Evolutionary conservation across 1,140 invertebrate genomes (phyloP).

Genomic region (Leptonema lineaticorne): DNA sequence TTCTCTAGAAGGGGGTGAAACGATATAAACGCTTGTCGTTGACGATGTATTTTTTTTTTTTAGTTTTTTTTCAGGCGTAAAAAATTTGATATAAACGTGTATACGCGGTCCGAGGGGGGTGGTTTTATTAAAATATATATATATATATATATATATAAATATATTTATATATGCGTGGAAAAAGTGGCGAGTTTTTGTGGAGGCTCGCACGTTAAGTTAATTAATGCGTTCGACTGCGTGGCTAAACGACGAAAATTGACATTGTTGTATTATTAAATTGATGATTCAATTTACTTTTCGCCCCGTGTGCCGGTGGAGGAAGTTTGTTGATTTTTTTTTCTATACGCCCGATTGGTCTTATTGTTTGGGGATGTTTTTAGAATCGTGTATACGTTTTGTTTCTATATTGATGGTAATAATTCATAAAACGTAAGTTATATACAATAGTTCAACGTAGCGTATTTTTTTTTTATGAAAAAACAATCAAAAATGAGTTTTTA

Average conservation of each 20-base stretch:
- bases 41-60: not conserved
- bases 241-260: not conserved
- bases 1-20: not conserved
- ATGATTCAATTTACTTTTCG: too few relatives aligned
- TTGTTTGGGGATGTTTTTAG: too few relatives aligned
- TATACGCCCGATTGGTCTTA: too few relatives aligned
- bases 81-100: not conserved
- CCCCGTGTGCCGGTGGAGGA: too few relatives aligned
- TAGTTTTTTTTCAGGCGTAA: not conserved
- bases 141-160: not conserved
- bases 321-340: too few relatives aligned
- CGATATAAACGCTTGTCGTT: conserved; percentile 8
- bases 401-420: too few relatives aligned
- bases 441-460: too few relatives aligned
- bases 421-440: too few relatives aligned
- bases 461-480: too few relatives aligned
- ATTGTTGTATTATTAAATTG: not conserved
- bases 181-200: not conserved
- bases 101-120: not conserved
- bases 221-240: not conserved
- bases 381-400: too few relatives aligned
- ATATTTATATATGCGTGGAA: not conserved
- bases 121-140: conserved; percentile 2
- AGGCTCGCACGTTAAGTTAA: not conserved
- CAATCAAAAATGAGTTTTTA: too few relatives aligned